Base-by-base conservation (phyloP, 2,113 vertebrate species). In the Larimichthys crocea region DNA sequence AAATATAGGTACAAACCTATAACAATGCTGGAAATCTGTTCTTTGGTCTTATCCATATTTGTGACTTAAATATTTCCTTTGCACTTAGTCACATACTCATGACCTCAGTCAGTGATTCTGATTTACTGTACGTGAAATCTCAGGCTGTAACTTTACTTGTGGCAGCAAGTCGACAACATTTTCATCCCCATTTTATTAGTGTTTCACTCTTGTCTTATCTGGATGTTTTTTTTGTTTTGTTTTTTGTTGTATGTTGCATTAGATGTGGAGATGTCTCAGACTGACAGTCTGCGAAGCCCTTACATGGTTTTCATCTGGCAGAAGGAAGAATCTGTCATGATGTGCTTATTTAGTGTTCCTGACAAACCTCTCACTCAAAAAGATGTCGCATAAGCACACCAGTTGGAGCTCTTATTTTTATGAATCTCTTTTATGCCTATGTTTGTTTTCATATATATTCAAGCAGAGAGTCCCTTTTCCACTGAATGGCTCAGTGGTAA, bases 251-350 rank as follows among this genome's bases (percentile, higher is more conserved):
- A 26, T 26, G 26, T 26, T 26, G 26, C 35, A 59, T 66, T 64
- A 29, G 22, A 52, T 48, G 31, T 35, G 8, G 16, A 35, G 19
- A 66, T 56, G 2, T 78, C 10, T 61, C 48, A 6, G 35, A n/a
- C 57, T 40, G 53, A 67, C 31, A 24, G 44, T 53, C 74, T 72
- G 55, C 49, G 50, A 46, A 19, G 6, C 9, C 44, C 19, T 19
- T 68, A 46, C 52, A 53, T 35, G 53, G 48, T 70, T 76, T 76
- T 42, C 24, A 81, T 79, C 52, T 72, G 48, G 26, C 29, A 63
- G 46, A 60, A 35, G 16, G 12, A 70, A 61, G 16, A 44, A 20
- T 52, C 11, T 48, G 24, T 78, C 49, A 56, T 57, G 44, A 62
- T 8, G 5, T 16, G 29, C 57, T 42, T 26, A 12, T 53, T 55